Base-by-base conservation (phyloP, 2,888 invertebrate species). In the Physocephala rufipes region DNA sequence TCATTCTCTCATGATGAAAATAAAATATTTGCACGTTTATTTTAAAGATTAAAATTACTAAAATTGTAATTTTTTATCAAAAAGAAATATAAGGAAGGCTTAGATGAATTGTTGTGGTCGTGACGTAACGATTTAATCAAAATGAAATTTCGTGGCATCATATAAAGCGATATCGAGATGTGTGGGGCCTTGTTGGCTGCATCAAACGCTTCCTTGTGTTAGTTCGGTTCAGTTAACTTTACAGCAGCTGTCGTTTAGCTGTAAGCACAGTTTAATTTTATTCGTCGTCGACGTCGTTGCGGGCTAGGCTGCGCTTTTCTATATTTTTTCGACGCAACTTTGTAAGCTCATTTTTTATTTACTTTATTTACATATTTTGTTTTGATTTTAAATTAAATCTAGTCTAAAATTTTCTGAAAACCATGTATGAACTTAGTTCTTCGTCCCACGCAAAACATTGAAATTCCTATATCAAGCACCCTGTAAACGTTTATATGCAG, bases 41-140 rank as follows among this genome's bases (percentile, higher is more conserved):
- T 36, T 36, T 9, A 7, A 36, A 36, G 36, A 9, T 36, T 36
- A 36, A 36, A 36, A 36, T 4, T 36, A 36, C 36, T 36, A 36
- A 36, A 36, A 36, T 36, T 36, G 36, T 36, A 36, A 16, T 49
- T 53, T 3, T 21, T 21, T 21, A 24, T 53, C 19, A n/a, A 4
- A 49, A 36, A 19, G 15, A 59, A 26, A 28, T 59, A 5, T 16
- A 30, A 30, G 59, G 15, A 36, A 28, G n/a, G n/a, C n/a, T n/a
- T n/a, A n/a, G 51, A 5, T 5, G 9, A 16, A 53, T 21, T 53
- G 43, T n/a, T 43, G 24, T 24, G 49, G 5, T 19, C 67, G 28
- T 67, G 67, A 67, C 67, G 67, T 67, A 67, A 67, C 45, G 43
- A 67, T 58, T 15, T 30, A 66, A n/a, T 66, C 30, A 26, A 55